Evolutionary conservation across 2,888 invertebrate genomes (phyloP).

Genomic region (Latrodectus hesperus): DNA sequence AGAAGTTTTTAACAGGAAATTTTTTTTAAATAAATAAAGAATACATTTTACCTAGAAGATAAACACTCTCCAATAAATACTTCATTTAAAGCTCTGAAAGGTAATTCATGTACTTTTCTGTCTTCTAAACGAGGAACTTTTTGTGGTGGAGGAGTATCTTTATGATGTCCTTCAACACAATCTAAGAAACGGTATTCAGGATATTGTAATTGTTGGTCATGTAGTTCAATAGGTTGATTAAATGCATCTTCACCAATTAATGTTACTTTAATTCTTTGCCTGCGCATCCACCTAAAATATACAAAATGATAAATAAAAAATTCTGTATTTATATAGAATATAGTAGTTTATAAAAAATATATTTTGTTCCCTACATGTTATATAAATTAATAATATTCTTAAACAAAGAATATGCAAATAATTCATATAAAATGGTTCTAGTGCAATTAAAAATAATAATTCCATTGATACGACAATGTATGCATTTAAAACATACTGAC

Average conservation of each 20-base stretch:
- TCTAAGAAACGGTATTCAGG: constrained; percentile 78
- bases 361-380: too few relatives aligned
- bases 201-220: constrained; percentile 80
- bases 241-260: constrained; percentile 82
- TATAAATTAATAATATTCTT: too few relatives aligned
- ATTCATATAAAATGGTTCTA: too few relatives aligned
- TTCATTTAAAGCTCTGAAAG: constrained; percentile 96
- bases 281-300: constrained; percentile 84
- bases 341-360: too few relatives aligned
- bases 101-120: constrained; percentile 80
- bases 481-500: too few relatives aligned
- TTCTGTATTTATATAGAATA: too few relatives aligned
- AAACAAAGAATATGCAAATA: too few relatives aligned
- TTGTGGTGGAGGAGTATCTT: constrained; percentile 45
- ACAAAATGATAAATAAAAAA: neutral
- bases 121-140: constrained; percentile 59
- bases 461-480: too few relatives aligned
- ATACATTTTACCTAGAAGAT: constrained; percentile 81
- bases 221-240: constrained; percentile 83
- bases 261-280: constrained; percentile 91
- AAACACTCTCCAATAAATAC: constrained; percentile 97
- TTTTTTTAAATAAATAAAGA: too few relatives aligned
- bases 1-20: too few relatives aligned
- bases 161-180: constrained; percentile 72
- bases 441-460: too few relatives aligned